Evolutionary conservation across 1,140 invertebrate genomes (phyloP), one percentile per base, ranked within the genome.

Genomic region (Eumeta japonica): DNA sequence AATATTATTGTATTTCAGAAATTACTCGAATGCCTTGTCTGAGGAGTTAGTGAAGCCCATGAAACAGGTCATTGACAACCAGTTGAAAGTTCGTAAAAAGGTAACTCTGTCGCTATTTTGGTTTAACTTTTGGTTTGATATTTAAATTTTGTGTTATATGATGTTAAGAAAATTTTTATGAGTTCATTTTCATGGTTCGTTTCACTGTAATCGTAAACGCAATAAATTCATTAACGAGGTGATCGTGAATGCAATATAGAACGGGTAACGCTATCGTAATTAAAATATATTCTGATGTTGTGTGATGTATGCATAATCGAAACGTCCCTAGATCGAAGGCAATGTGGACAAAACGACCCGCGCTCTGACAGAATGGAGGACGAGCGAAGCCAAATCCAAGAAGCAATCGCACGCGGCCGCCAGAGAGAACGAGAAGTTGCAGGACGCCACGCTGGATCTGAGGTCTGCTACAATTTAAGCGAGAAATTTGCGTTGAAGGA

Each of bases 21-120:
- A 84, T 58, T 82, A 92, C 65, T 86, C 88, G 36, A 79, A 80
- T 37, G 82, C 88, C 11, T 71, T 97, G 3, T 74, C 83, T 35
- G 93, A 96, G 50, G 92, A 96, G 62, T 81, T 95, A 28, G 88
- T 90, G 9, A 93, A 93, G 76, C 93, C 93, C 29, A 77, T 96
- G 43, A 88, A 88, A 65, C 72, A 70, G 29, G 68, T 85, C 15
- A 78, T 83, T 5, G 84, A 86, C 45, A 80, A 75, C 47, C 90
- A 93, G 58, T 82, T 88, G 50, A 89, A 87, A 68, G 85, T 58
- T 67, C 85, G 77, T 81, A 92, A 81, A 77, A 83, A 60, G 80
- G 83, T 60, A 79, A 80, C 60, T 44, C n/a, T n/a, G n/a, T n/a
- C n/a, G n/a, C 2, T 29, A n/a, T n/a, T n/a, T n/a, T n/a, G n/a